phyloP scores from a whole-genome alignment of 2,888 invertebrate species.

The Oegoconia quadripuncta region DNA sequence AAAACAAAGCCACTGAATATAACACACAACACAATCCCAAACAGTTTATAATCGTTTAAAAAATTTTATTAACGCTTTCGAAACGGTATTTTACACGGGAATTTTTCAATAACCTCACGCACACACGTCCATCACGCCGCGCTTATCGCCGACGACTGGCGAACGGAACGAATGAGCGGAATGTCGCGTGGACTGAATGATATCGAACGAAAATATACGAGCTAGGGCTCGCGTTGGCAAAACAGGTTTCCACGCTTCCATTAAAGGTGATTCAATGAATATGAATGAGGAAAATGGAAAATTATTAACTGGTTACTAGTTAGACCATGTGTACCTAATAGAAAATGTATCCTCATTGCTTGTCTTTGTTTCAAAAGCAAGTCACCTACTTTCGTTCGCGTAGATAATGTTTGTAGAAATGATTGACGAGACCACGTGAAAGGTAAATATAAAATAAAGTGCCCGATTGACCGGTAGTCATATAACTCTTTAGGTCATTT shows the following conservation, averaged over 20 bases:
- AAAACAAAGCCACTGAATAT: constrained; percentile 41
- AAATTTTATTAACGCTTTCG: constrained; percentile 34
- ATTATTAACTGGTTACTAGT: constrained; percentile 13
- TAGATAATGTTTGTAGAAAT: constrained; percentile 53
- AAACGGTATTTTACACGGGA: constrained; percentile 48
- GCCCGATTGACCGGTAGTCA: constrained; percentile 8
- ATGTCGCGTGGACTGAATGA: constrained; percentile 28
- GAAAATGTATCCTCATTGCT: constrained; percentile 1
- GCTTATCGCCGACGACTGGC: constrained; percentile 67
- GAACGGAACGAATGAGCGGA: constrained; percentile 42
- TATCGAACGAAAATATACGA: constrained; percentile 19
- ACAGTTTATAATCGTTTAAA: constrained; percentile 10
- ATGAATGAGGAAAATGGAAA: constrained; percentile 27
- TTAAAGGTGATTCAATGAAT: constrained; percentile 21
- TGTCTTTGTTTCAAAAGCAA: constrained; percentile 36
- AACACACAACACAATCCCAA: constrained; percentile 33
- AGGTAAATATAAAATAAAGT: constrained; percentile 38
- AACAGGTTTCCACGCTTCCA: constrained; percentile 17
- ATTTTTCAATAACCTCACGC: constrained; percentile 22
- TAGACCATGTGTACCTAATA: constrained; percentile 6
- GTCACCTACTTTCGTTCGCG: constrained; percentile 50
- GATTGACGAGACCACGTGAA: constrained; percentile 54
- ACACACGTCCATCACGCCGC: constrained; percentile 36
- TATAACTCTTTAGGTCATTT: constrained; percentile 1
- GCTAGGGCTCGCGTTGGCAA: constrained; percentile 12